Conservation (phyloP, 2,113 vertebrate genomes). For the Acanthisitta chloris region DNA sequence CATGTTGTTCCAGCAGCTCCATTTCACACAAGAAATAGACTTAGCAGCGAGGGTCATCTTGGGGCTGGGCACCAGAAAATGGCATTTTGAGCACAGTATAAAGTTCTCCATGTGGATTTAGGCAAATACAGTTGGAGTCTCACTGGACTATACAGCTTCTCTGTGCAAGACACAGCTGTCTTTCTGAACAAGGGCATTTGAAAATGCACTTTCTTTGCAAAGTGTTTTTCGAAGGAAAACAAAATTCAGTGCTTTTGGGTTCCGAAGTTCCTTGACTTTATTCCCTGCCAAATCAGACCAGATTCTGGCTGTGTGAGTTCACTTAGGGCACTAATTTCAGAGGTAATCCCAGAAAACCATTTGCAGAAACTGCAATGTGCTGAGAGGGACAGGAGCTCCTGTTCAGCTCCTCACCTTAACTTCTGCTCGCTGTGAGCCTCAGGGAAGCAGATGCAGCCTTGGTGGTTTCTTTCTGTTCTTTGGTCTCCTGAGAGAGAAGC, state of each 20-base stretch:
- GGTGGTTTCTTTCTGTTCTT: not conserved
- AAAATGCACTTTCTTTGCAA: not conserved
- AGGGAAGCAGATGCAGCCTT: not conserved
- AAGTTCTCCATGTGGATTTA: not conserved
- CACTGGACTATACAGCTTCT: not conserved
- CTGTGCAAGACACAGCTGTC: rapidly evolving
- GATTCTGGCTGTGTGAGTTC: not conserved
- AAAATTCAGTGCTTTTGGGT: not conserved
- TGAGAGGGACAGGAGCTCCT: not conserved
- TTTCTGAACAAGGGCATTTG: not conserved
- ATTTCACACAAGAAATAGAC: not conserved
- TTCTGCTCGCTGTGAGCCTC: not conserved
- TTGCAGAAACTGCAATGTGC: not conserved
- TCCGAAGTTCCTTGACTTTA: not conserved
- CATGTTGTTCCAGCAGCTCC: not conserved
- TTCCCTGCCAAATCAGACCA: not conserved
- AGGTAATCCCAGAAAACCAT: not conserved
- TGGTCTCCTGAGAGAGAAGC: not conserved
- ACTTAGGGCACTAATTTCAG: not conserved
- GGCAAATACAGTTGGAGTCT: not conserved
- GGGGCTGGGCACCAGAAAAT: not conserved
- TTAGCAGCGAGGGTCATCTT: not conserved
- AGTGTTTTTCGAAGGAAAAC: not conserved
- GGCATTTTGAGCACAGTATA: not conserved
- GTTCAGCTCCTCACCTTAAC: not conserved